Evolutionary conservation across 2,797 vertebrate genomes (phyloP).

Genomic region (Microctenopoma lineatum): DNA sequence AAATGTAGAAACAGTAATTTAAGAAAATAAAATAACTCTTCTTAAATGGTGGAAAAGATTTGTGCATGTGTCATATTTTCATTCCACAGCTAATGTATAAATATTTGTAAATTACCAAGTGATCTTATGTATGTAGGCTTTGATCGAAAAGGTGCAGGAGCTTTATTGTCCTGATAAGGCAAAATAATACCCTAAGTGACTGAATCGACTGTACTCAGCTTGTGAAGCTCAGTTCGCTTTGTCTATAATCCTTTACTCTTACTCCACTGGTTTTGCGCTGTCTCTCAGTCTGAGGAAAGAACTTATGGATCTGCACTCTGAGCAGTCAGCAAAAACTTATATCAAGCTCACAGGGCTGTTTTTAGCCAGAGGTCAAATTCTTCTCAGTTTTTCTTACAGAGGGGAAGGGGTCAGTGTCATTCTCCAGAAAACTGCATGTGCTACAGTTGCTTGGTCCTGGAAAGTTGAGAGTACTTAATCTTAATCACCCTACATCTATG

Average conservation of each 20-base stretch:
- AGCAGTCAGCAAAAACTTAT: conserved; percentile 63
- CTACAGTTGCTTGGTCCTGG: conserved; percentile 9
- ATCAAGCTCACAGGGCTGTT: conserved; percentile 32
- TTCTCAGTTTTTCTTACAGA: conserved; percentile 14
- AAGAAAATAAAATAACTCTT: background rate
- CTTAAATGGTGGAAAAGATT: background rate
- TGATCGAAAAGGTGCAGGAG: conserved; percentile 39
- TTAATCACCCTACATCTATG: conserved; percentile 13
- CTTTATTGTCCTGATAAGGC: conserved; percentile 25
- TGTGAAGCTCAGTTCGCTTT: conserved; percentile 44
- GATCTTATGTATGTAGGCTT: background rate
- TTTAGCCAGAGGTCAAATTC: conserved; percentile 37
- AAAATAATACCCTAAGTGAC: conserved; percentile 59
- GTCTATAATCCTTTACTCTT: conserved; percentile 59
- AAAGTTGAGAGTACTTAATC: conserved; percentile 12
- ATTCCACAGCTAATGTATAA: background rate
- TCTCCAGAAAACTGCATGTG: background rate
- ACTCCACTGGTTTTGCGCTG: conserved; percentile 27
- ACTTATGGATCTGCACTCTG: conserved; percentile 30
- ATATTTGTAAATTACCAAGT: background rate
- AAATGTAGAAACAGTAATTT: background rate
- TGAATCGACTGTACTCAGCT: conserved; percentile 56
- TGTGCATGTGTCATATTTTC: background rate
- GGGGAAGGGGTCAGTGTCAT: conserved; percentile 26
- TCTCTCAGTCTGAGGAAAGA: conserved; percentile 38